A percentile compares a stretch with the other conserved stretches of the same genome.
Evolutionary conservation across 2,888 invertebrate species (phyloP).

Genomic region (Anthoptus insignis): DNA sequence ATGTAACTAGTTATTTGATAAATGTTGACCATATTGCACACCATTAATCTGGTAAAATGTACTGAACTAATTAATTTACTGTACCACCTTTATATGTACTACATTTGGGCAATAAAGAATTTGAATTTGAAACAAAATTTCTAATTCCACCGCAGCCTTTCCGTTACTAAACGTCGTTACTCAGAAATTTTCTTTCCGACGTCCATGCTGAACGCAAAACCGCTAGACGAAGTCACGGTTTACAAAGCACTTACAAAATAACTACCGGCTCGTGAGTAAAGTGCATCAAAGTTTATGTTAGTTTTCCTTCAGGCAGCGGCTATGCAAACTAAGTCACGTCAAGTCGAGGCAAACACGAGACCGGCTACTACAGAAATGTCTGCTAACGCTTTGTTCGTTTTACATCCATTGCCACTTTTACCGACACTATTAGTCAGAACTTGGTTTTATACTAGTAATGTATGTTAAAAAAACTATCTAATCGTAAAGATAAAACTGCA

Average conservation of each 20-base stretch:
- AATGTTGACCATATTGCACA: too few species aligned
- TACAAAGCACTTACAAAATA: constrained; percentile 47
- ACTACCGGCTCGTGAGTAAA: constrained; percentile 52
- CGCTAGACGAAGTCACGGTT: constrained; percentile 42
- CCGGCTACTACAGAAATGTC: constrained; percentile 40
- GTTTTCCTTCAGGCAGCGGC: constrained; percentile 75
- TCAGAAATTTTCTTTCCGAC: constrained; percentile 16
- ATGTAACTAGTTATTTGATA: too few species aligned
- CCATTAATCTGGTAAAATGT: too few species aligned
- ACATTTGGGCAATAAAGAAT: too few species aligned
- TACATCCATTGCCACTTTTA: constrained; percentile 42
- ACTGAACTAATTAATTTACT: too few species aligned
- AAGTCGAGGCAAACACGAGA: constrained; percentile 67
- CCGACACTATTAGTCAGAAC: too few species aligned
- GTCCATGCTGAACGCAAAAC: constrained; percentile 21
- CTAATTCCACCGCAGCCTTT: neutral
- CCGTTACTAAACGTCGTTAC: constrained; percentile 6
- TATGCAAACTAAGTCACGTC: constrained; percentile 82
- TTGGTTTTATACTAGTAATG: constrained; percentile 51
- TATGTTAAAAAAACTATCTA: constrained; percentile 13
- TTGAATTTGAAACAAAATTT: too few species aligned
- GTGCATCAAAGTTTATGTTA: constrained; percentile 78
- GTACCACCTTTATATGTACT: too few species aligned
- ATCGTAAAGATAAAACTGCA: constrained; percentile 31
- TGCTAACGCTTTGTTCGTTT: neutral